These are phyloP conservation scores for Polypedilum vanderplanki DNA, from an alignment of 1,140 invertebrate species.

Conservation along the genomic window DNA sequence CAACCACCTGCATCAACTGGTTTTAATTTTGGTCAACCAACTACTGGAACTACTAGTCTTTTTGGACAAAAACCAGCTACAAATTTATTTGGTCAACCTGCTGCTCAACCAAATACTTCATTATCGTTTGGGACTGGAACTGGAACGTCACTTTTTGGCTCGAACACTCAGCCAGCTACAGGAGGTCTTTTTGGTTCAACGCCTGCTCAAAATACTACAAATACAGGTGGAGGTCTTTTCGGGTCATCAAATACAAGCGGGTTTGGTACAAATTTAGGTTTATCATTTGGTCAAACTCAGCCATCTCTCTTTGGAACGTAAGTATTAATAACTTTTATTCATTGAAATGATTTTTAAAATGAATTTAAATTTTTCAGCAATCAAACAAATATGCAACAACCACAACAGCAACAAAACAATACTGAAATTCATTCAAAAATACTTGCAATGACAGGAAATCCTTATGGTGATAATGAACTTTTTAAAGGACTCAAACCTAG, in stretches of 20 bases:
- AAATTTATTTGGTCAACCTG: slow-evolving; percentile 36
- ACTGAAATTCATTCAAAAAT: slow-evolving; percentile 59
- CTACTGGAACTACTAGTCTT: slow-evolving; percentile 36
- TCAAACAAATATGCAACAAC: slow-evolving; percentile 33
- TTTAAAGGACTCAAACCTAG: slow-evolving; percentile 62
- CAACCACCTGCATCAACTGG: slow-evolving; percentile 45
- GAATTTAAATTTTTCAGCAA: slow-evolving; percentile 32
- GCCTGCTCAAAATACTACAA: slow-evolving; percentile 29
- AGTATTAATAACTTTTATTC: not conserved
- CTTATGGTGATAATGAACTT: slow-evolving; percentile 71
- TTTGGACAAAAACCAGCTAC: slow-evolving; percentile 29
- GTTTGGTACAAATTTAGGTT: slow-evolving; percentile 46
- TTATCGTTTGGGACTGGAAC: slow-evolving; percentile 43
- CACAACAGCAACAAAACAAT: slow-evolving; percentile 41
- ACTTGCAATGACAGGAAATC: slow-evolving; percentile 58
- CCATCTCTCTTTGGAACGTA: not conserved
- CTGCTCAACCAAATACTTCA: slow-evolving; percentile 32
- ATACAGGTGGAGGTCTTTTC: slow-evolving; percentile 43
- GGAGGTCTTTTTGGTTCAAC: slow-evolving; percentile 45
- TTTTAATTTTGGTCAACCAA: slow-evolving; percentile 43
- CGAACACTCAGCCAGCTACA: slow-evolving; percentile 41
- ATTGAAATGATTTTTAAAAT: not conserved
- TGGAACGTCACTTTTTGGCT: slow-evolving; percentile 43
- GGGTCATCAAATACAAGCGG: slow-evolving; percentile 39
- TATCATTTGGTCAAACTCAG: slow-evolving; percentile 28